These are phyloP conservation scores for Brachionus plicatilis DNA, from an alignment of 1,140 invertebrate genomes.

Conservation along the genomic window DNA sequence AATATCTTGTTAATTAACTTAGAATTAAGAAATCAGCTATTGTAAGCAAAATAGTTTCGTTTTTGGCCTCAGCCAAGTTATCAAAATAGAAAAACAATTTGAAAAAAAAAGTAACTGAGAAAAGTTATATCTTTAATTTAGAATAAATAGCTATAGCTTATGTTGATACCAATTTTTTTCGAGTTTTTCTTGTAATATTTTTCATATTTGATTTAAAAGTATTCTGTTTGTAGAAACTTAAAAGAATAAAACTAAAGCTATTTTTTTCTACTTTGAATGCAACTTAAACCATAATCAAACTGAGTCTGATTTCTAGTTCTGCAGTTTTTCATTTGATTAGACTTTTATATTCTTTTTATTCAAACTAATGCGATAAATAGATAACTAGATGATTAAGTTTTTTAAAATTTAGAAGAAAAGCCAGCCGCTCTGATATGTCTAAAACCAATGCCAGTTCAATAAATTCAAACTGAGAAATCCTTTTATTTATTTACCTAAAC, in stretches of 20 bases:
- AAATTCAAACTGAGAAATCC: neutral
- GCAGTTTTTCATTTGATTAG: neutral
- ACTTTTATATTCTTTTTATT: neutral
- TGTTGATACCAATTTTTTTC: conserved; percentile 2
- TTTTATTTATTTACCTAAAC: neutral
- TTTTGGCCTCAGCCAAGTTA: conserved; percentile 1
- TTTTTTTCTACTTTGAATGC: neutral
- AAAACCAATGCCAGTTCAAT: neutral
- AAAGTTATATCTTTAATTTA: conserved; percentile 35
- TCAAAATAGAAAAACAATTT: neutral
- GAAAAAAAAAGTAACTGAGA: neutral
- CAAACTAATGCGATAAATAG: conserved; percentile 5
- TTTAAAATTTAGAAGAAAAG: neutral
- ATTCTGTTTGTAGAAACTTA: conserved; percentile 19
- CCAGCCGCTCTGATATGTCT: neutral
- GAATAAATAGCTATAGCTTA: conserved; percentile 33
- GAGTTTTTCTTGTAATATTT: conserved; percentile 8
- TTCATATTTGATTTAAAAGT: conserved; percentile 20
- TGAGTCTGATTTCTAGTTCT: conserved; percentile 34
- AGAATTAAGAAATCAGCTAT: conserved; percentile 29
- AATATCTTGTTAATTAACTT: conserved; percentile 27
- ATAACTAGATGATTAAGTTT: conserved; percentile 10
- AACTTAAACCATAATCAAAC: neutral
- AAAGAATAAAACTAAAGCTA: neutral
- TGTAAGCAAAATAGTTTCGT: neutral